Conservation (phyloP, 2,888 invertebrate genomes). For the Taphrorychus bicolor region DNA sequence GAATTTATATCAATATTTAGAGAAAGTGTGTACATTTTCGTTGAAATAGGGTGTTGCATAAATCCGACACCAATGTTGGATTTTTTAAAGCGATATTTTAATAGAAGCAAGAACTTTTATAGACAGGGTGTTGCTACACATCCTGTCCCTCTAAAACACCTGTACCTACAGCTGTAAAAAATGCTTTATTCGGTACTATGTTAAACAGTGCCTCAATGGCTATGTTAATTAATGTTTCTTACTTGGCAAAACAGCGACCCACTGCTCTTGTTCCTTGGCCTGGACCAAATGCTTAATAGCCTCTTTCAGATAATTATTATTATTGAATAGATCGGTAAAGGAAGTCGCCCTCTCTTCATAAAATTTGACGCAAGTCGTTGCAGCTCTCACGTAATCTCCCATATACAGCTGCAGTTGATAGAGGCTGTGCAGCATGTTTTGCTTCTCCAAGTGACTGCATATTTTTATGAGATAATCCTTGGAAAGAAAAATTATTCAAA, state of each 20-base stretch:
- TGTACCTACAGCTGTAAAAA: background rate
- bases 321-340: constrained; percentile 64
- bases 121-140: too few species aligned
- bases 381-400: constrained; percentile 77
- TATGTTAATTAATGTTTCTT: constrained; percentile 11
- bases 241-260: constrained; percentile 62
- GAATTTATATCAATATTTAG: too few species aligned
- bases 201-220: background rate
- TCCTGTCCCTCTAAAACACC: too few species aligned
- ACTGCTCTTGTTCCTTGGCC: constrained; percentile 65
- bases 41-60: too few species aligned
- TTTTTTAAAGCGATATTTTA: too few species aligned
- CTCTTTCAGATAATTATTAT: constrained; percentile 63
- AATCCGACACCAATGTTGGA: too few species aligned
- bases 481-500: too few species aligned
- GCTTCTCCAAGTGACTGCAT: constrained; percentile 75
- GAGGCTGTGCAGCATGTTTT: constrained; percentile 72
- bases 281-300: constrained; percentile 73
- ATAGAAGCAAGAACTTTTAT: too few species aligned
- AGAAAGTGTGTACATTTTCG: too few species aligned
- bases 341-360: constrained; percentile 69
- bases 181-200: background rate
- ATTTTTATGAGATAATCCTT: constrained; percentile 72
- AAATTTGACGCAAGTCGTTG: constrained; percentile 80
- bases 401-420: constrained; percentile 77